Conservation (phyloP, 2,888 invertebrate genomes). For the Macrophya alboannulata region DNA sequence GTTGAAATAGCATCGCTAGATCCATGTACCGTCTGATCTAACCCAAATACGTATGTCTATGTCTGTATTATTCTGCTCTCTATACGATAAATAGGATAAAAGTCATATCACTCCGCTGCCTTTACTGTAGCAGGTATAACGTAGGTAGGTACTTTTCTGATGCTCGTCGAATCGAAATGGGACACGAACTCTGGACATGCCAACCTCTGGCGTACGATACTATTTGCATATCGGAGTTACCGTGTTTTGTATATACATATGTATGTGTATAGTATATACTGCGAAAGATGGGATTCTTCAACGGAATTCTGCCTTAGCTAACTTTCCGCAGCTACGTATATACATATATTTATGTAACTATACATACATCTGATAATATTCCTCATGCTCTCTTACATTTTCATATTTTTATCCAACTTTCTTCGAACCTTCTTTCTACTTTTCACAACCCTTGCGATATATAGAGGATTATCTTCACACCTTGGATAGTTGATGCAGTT, state of each 20-base stretch:
- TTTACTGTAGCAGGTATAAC: not conserved
- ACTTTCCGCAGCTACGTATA: conserved; percentile 4
- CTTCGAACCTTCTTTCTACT: not conserved
- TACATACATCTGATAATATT: not conserved
- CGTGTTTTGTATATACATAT: not conserved
- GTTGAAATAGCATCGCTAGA: not conserved
- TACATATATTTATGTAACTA: not conserved
- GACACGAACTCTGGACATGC: conserved; percentile 41
- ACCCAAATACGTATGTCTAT: conserved; percentile 15
- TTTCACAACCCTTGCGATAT: not conserved
- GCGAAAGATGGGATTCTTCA: not conserved
- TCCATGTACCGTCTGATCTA: not conserved
- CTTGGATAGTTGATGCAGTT: not conserved
- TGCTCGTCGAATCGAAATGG: conserved; percentile 38
- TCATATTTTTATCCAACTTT: not conserved
- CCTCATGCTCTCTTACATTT: not conserved
- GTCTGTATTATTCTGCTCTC: not conserved
- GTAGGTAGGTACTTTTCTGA: conserved; percentile 21
- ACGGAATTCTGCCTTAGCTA: conserved; percentile 24
- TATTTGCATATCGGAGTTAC: conserved; percentile 48
- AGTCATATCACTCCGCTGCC: conserved; percentile 15
- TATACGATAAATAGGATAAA: conserved; percentile 17
- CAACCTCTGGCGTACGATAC: conserved; percentile 24
- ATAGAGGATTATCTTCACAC: not conserved
- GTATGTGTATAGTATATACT: not conserved